A percentile compares a stretch with the other conserved stretches of the same genome.
phyloP scores from a whole-genome alignment of 2,113 vertebrate genomes.

The Rhodinocichla rosea region DNA sequence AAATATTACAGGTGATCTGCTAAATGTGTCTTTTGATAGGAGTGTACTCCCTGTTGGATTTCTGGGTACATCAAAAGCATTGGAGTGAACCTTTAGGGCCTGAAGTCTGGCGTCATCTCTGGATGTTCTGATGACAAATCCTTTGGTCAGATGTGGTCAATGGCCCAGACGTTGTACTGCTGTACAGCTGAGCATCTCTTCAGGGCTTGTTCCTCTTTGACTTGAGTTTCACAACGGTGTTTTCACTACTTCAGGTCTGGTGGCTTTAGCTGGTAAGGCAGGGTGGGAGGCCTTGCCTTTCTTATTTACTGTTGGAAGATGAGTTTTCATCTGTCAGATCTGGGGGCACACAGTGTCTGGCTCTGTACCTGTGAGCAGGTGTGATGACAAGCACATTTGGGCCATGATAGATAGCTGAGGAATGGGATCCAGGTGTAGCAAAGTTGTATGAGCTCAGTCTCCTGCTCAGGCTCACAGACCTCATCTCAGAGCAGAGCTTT shows the following conservation, averaged over 20 bases:
- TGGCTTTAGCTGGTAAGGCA: not conserved
- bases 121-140: not conserved
- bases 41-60: not conserved
- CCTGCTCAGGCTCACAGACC: not conserved
- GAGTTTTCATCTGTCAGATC: rapidly evolving
- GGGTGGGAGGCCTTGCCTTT: not conserved
- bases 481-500: not conserved
- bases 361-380: not conserved
- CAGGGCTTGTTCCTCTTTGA: not conserved
- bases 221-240: not conserved
- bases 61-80: not conserved
- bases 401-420: not conserved
- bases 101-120: not conserved
- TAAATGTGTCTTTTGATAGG: not conserved
- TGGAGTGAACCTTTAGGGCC: not conserved
- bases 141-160: not conserved
- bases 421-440: not conserved
- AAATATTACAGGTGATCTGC: not conserved
- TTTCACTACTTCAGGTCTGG: not conserved
- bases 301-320: not conserved
- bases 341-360: not conserved
- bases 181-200: not conserved
- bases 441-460: not conserved
- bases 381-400: not conserved
- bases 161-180: not conserved